Conservation (phyloP, 2,113 vertebrate species). For the Colossoma macropomum region DNA sequence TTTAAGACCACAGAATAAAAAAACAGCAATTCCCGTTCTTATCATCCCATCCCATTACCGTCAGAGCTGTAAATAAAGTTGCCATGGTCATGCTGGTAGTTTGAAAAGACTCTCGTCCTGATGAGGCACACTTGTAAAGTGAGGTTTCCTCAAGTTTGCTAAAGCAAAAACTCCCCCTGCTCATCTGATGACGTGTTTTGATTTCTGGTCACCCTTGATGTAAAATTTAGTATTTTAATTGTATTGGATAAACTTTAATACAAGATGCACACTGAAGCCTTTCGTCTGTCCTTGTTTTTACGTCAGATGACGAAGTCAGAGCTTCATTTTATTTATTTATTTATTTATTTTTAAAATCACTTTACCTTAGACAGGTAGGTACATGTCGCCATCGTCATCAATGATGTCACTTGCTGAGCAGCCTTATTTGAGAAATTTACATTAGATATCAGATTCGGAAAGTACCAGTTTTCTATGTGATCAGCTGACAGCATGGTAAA, state of each 20-base stretch:
- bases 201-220: constrained; percentile 33
- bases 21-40: background rate
- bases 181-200: constrained; percentile 12
- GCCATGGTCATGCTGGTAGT: constrained; percentile 12
- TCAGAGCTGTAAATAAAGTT: constrained; percentile 27
- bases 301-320: background rate
- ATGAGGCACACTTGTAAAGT: constrained; percentile 17
- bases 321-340: too few species aligned
- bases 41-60: background rate
- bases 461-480: constrained; percentile 12
- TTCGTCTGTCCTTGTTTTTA: background rate
- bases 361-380: too few species aligned
- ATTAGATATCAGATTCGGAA: constrained; percentile 16
- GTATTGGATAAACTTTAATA: constrained; percentile 58
- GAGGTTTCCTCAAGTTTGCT: constrained; percentile 3
- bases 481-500: background rate
- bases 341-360: too few species aligned
- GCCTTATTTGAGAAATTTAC: background rate
- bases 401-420: background rate
- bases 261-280: constrained; percentile 26
- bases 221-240: constrained; percentile 51
- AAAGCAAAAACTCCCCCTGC: background rate
- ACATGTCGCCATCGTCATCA: too few species aligned
- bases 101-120: background rate
- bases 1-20: background rate